These are phyloP conservation scores for Cheilinus undulatus DNA, from an alignment of 2,113 vertebrate genomes.

Conservation along the genomic window DNA sequence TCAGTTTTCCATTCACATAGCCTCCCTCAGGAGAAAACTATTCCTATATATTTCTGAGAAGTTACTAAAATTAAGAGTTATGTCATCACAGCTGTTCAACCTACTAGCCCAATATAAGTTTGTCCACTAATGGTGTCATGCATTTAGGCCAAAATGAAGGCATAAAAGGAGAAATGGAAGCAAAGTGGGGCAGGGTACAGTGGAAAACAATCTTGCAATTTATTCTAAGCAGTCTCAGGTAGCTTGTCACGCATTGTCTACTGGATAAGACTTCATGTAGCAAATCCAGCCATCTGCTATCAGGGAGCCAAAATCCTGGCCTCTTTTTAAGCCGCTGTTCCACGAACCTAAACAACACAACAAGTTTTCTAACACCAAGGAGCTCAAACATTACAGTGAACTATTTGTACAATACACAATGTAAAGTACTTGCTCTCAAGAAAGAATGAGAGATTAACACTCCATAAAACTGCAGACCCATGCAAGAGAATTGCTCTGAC, in stretches of 20 bases:
- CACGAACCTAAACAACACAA: background rate
- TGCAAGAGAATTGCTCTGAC: too few species aligned
- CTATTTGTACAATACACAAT: background rate
- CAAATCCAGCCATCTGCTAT: slow-evolving; percentile 44
- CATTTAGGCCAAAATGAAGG: slow-evolving; percentile 65
- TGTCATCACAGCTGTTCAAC: slow-evolving; percentile 55
- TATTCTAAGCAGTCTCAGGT: slow-evolving; percentile 27
- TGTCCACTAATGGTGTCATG: slow-evolving; percentile 66
- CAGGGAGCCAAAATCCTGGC: slow-evolving; percentile 16
- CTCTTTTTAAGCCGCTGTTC: slow-evolving; percentile 17
- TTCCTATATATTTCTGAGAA: background rate
- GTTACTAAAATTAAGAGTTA: slow-evolving; percentile 46
- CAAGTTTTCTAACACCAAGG: slow-evolving; percentile 6
- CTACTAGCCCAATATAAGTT: slow-evolving; percentile 58
- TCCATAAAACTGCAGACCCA: too few species aligned
- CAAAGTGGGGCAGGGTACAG: slow-evolving; percentile 44
- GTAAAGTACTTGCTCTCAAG: background rate
- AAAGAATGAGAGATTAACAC: too few species aligned
- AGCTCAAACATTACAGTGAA: background rate
- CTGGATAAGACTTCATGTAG: slow-evolving; percentile 3
- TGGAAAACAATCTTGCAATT: slow-evolving; percentile 23
- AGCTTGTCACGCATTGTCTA: slow-evolving; percentile 1
- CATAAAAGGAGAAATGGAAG: slow-evolving; percentile 10
- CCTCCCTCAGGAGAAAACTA: slow-evolving; percentile 17
- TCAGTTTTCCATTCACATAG: slow-evolving; percentile 12